Evolutionary conservation across 30 jellyfish, hydroid and myxozoan species (phyloP).

Genomic region (Hydra vulgaris): DNA sequence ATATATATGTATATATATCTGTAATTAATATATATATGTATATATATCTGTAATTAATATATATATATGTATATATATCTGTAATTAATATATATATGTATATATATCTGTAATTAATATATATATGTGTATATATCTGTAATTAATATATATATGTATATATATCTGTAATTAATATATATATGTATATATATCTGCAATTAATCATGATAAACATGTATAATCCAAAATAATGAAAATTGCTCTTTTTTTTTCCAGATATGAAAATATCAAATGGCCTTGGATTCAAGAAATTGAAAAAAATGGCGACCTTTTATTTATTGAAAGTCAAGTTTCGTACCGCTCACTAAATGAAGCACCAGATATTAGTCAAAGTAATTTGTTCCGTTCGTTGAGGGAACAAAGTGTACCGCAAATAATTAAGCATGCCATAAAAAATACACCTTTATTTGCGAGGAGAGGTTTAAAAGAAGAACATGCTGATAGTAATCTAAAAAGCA

Average conservation of each 20-base stretch:
- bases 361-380: background rate
- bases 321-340: constrained; percentile 36
- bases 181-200: too few relatives aligned
- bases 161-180: too few relatives aligned
- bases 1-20: too few relatives aligned
- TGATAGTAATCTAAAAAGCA: constrained; percentile 1
- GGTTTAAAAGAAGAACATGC: constrained; percentile 27
- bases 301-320: constrained; percentile 65
- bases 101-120: too few relatives aligned
- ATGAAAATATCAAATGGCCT: constrained; percentile 32
- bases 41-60: too few relatives aligned
- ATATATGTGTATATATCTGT: too few relatives aligned
- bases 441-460: constrained; percentile 44
- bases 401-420: constrained; percentile 23
- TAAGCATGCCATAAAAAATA: constrained; percentile 46
- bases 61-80: too few relatives aligned
- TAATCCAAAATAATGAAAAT: too few relatives aligned
- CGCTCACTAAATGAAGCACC: background rate
- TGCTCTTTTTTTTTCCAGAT: background rate
- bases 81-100: too few relatives aligned
- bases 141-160: too few relatives aligned
- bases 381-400: background rate
- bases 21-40: too few relatives aligned
- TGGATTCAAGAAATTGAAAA: constrained; percentile 66
- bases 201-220: too few relatives aligned